Evolutionary conservation across 2,888 invertebrate species (phyloP), one percentile per base, ranked within the genome.

Genomic region (Chrysopilus asiliformis): DNA sequence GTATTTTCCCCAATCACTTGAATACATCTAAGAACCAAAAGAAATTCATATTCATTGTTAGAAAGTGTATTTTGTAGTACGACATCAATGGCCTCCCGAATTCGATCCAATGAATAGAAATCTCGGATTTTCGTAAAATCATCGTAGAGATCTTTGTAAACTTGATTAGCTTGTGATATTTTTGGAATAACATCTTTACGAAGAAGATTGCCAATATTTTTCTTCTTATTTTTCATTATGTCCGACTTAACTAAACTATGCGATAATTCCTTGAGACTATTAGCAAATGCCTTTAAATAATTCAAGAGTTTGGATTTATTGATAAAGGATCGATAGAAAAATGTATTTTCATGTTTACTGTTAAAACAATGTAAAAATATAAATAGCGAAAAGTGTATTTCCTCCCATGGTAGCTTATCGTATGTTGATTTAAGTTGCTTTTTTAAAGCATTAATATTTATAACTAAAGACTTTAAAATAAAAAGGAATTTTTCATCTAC

Each of bases 371-470:
- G 42, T 31, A 50, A 24, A 39, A 48, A 51, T 35, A 34, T 32
- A 12, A 47, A 16, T 19, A 50, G 38, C 38, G 45, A 49, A 40
- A 50, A 50, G 30, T 50, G 49, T 3, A 51, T 47, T 44, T 51
- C 50, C 37, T 49, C 50, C 51, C 51, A 51, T 13, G 49, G 51
- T 30, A 51, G 25, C 31, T 22, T 39, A 25, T 41, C 36, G 33
- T 50, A 49, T 2, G 47, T 49, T 16, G 35, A 40, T 40, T 45
- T 51, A 15, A 51, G 32, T 18, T 44, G 43, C 18, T 36, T 34
- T 22, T 51, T 51, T 28, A 51, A 35, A n/a, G 47, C 17, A 31
- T 41, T 34, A 32, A 50, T 39, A 38, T 48, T 49, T 38, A 43
- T 32, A 12, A 36, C 39, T n/a, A n/a, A n/a, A n/a, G n/a, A n/a